Evolutionary conservation across 2,113 vertebrate genomes (phyloP).

Genomic region (Hyaena hyaena): DNA sequence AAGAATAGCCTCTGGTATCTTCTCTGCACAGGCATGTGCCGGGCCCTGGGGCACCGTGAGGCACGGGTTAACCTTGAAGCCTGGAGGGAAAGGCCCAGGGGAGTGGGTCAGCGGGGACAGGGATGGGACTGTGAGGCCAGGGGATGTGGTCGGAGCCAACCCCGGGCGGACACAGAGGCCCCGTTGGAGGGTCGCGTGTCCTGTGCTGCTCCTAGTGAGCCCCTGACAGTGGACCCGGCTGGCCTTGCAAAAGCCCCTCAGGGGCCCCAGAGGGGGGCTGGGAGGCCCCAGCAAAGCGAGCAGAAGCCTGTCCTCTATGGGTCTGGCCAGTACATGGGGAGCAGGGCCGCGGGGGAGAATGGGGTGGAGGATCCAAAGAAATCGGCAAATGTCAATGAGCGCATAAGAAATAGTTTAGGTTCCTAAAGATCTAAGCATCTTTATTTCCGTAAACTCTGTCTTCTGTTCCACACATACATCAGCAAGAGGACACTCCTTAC

Average conservation of each 20-base stretch:
- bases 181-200: background rate
- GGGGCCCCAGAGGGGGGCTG: background rate
- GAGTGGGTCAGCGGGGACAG: accelerated
- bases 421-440: background rate
- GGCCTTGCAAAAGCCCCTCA: accelerated
- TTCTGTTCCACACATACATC: no score
- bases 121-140: background rate
- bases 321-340: background rate
- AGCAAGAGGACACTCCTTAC: background rate
- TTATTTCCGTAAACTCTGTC: background rate
- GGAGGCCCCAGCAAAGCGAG: background rate
- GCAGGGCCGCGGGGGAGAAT: background rate
- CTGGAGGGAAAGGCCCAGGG: background rate
- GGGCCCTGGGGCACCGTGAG: accelerated
- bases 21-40: background rate
- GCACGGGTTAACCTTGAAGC: accelerated
- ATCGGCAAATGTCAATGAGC: background rate
- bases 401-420: background rate
- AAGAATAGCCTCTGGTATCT: background rate
- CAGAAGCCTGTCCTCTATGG: background rate
- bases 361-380: background rate
- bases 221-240: accelerated
- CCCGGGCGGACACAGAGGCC: accelerated
- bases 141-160: background rate
- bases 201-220: background rate